Base-by-base conservation (phyloP, 1,140 invertebrate species). In the Megathymus violae region DNA sequence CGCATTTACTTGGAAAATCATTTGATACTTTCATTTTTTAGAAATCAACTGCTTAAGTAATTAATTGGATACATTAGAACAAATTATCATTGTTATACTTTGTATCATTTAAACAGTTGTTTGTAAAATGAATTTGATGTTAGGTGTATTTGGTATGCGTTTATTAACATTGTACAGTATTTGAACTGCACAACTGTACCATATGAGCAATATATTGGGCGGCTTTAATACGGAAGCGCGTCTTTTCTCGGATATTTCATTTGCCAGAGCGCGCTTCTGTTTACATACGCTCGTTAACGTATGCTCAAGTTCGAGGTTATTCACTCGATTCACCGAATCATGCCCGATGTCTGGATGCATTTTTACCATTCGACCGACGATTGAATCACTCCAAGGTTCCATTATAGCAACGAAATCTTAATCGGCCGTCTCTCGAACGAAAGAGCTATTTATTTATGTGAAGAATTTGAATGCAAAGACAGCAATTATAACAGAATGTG, bases 261-360 rank as follows among this genome's bases (percentile, higher is more conserved):
- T 81, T 76, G 67, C 70, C 67, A 71, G 71, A 71, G 50, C 74
- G 64, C 59, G 50, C 52, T 69, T 71, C 62, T 85, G 80, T 86
- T 86, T 88, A 88, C 78, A 74, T 78, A 77, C 59, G 69, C 31
- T 62, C 65, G 62, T 71, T 72, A 68, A 71, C 69, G 67, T 65
- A 69, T 70, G 64, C 76, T 78, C 86, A 89, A 89, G 86, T 89
- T 89, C 84, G 82, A 87, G 86, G 84, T 87, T 70, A 71, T 85
- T 82, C 80, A 82, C 78, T 74, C 67, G 43, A 19, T 41, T 43
- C 22, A 43, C 19, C 14, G 52, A 41, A 17, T 15, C 34, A 50
- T 63, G 41, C 34, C n/a, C 44, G 52, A 47, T 48, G 58, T 64
- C 41, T 56, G 51, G 41, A 13, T 64, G 51, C 62, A 36, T 52